A percentile compares a stretch with the other conserved stretches of the same genome.
These are phyloP conservation scores for Myrmecobius fasciatus DNA, from an alignment of 2,113 vertebrate genomes.

Conservation along the genomic window DNA sequence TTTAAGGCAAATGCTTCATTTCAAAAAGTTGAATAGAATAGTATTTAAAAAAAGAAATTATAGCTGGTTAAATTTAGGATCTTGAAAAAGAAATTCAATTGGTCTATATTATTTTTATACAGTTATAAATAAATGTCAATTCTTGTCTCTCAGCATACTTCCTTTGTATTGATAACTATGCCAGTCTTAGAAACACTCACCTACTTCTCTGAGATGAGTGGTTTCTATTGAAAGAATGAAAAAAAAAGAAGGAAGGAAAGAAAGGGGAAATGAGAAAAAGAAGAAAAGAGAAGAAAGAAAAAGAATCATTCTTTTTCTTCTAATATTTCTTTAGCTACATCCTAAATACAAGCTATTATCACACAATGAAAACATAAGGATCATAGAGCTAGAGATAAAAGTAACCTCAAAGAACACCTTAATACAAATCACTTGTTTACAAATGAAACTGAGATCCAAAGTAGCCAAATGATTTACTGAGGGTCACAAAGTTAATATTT, in stretches of 20 bases:
- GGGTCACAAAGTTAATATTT: background rate
- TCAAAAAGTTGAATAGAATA: conserved; percentile 58
- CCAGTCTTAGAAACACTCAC: background rate
- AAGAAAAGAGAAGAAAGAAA: background rate
- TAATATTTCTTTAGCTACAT: background rate
- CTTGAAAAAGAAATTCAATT: background rate
- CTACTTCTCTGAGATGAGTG: background rate
- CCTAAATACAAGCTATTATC: too few relatives aligned
- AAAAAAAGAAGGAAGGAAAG: background rate
- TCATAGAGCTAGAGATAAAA: background rate
- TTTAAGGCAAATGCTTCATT: conserved; percentile 52
- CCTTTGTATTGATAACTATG: background rate
- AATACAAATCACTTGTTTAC: background rate
- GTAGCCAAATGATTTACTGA: background rate
- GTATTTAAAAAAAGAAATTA: background rate
- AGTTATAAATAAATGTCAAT: background rate
- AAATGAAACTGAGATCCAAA: background rate
- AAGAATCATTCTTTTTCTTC: background rate
- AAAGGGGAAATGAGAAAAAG: background rate
- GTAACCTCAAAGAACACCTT: background rate
- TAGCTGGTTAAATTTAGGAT: conserved; percentile 48
- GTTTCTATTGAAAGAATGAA: background rate
- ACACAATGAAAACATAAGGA: background rate
- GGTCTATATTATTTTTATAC: background rate
- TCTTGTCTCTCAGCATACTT: background rate